Evolutionary conservation across 2,113 vertebrate genomes (phyloP).

Genomic region (Mesitornis unicolor): DNA sequence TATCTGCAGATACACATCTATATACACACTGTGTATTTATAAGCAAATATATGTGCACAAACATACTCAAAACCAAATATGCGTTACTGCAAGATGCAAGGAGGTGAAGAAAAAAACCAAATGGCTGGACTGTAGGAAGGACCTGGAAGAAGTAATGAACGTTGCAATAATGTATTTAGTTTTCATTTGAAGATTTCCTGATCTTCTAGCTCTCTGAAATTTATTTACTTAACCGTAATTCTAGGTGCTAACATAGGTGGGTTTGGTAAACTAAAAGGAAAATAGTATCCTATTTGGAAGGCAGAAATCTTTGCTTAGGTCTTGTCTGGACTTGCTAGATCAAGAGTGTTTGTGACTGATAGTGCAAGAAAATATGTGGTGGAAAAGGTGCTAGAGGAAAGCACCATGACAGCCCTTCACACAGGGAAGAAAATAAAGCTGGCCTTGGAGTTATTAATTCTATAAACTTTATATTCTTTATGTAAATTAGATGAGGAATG

Average conservation of each 20-base stretch:
- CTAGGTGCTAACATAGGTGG: not conserved
- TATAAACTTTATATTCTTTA: not conserved
- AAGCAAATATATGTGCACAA: not conserved
- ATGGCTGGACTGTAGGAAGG: not conserved
- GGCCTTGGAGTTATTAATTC: not conserved
- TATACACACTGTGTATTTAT: not conserved
- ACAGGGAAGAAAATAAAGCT: not conserved
- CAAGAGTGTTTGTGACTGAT: not conserved
- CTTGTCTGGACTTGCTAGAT: not conserved
- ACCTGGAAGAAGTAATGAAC: not conserved
- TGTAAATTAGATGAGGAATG: not conserved
- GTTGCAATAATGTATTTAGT: not conserved
- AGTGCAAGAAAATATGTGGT: rapidly evolving
- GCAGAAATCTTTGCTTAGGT: not conserved
- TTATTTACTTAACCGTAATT: not conserved
- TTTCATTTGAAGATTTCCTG: not conserved
- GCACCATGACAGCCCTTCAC: not conserved
- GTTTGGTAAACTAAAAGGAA: not conserved
- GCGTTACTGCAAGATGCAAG: not conserved
- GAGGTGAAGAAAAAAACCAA: not conserved
- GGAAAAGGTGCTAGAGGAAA: not conserved
- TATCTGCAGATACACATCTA: not conserved
- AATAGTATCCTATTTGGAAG: not conserved
- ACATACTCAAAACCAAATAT: not conserved
- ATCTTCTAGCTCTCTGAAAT: not conserved